phyloP scores from a whole-genome alignment of 92 coral and sea anemone genomes.

The Porites divaricata region DNA sequence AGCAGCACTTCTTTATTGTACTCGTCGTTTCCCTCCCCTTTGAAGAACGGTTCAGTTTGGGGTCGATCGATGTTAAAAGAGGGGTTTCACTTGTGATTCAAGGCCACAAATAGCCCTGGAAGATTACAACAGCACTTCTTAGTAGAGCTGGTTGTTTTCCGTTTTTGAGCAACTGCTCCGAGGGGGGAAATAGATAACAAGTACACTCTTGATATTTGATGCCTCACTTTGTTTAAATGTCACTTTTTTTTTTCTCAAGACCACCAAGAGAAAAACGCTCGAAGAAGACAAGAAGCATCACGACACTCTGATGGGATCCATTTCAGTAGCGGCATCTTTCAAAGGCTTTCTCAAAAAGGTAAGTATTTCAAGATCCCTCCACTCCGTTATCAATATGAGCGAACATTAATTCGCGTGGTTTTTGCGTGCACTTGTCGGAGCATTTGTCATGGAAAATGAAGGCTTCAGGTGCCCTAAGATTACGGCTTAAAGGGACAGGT shows the following conservation, averaged over 20 bases:
- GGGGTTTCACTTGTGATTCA: too few relatives aligned
- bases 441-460: too few relatives aligned
- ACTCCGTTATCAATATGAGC: neutral
- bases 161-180: neutral
- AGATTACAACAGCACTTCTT: too few relatives aligned
- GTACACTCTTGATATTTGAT: neutral
- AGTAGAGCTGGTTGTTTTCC: too few relatives aligned
- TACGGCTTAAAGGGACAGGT: too few relatives aligned
- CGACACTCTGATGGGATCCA: conserved; percentile 76
- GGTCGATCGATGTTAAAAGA: too few relatives aligned
- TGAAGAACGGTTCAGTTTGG: too few relatives aligned
- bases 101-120: too few relatives aligned
- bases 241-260: conserved; percentile 18
- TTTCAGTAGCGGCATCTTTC: conserved; percentile 77
- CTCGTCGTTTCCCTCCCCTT: too few relatives aligned
- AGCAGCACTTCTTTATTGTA: too few relatives aligned
- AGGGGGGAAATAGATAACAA: neutral
- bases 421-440: neutral
- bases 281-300: conserved; percentile 72
- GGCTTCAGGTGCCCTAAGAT: too few relatives aligned
- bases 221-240: too few relatives aligned
- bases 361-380: neutral
- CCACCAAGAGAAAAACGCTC: conserved; percentile 42
- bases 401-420: neutral
- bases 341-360: conserved; percentile 86